Base-by-base conservation (phyloP, 2,888 invertebrate genomes). In the Cordilura impudica region DNA sequence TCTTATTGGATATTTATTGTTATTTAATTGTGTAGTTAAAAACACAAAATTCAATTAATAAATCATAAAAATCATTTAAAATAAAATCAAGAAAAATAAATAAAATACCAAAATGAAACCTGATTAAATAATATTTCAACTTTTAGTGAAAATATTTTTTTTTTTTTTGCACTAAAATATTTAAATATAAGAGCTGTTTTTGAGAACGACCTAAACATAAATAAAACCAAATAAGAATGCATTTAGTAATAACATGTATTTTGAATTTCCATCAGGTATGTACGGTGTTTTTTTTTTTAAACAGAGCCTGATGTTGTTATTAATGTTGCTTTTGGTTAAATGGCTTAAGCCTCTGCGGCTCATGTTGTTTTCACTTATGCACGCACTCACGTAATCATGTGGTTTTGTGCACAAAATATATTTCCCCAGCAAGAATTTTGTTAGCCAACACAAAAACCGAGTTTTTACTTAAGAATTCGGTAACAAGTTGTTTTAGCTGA, bases 1-100 rank as follows among this genome's bases (percentile, higher is more conserved):
- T 21, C 2, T 31, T 29, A 18, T 31, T 31, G 54, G 23, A 19
- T 45, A 51, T 26, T 56, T 69, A 35, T 66, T 45, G 39, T 16
- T 56, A 26, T 26, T 65, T 72, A 19, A 35, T 26, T 54, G 12
- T 16, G 6, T 8, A 45, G n/a, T 49, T 29, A 47, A 16, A 61
- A 61, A 51, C 12, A 51, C 26, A 51, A 63, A 65, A 56, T 56
- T 39, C 47, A 56, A 58, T 73, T 73, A 73, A 58, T 73, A 73
- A 73, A 58, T 65, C 72, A 73, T 65, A 29, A 58, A 73, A 58
- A 72, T 51, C 14, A 58, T 39, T 73, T 65, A 29, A 58, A 58
- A n/a, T 39, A 39, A 5, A 65, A 18, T 8, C n/a, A 65, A 47
- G 21, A 26, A 61, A 54, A 21, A 31, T 53, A 45, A 70, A 47